Conservation (phyloP, 2,888 invertebrate species). For the Acrocyrtus sp. region DNA sequence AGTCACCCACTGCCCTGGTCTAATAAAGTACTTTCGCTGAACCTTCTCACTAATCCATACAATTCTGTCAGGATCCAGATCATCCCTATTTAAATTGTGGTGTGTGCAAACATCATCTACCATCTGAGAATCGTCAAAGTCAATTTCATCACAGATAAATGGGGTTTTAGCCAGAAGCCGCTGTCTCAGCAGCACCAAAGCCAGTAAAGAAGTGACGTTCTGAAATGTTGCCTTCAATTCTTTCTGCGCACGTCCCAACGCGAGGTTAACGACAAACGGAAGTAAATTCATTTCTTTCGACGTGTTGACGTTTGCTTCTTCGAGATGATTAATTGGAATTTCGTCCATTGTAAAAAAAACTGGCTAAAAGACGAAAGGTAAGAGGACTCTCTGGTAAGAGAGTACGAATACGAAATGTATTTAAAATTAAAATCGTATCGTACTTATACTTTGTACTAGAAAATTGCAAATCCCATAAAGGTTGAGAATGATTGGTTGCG, state of each 20-base stretch:
- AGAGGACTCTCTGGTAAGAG: no score
- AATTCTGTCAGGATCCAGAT: constrained; percentile 20
- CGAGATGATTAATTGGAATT: no score
- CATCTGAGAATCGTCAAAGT: background rate
- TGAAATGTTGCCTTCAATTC: constrained; percentile 4
- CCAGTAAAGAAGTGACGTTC: background rate
- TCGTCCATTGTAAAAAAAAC: no score
- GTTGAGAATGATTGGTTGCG: no score
- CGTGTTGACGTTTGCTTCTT: no score
- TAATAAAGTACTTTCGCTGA: constrained; percentile 3
- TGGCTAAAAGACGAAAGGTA: no score
- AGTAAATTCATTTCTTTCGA: no score
- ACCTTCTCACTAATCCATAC: constrained; percentile 3
- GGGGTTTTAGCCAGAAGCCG: background rate
- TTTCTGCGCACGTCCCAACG: background rate
- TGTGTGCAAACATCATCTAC: constrained; percentile 4
- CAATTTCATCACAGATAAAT: background rate
- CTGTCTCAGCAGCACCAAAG: constrained; percentile 10
- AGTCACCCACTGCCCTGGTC: constrained; percentile 36
- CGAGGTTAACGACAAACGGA: constrained; percentile 1
- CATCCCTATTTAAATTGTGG: background rate
- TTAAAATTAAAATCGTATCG: no score
- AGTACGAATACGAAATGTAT: no score
- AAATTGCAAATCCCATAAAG: no score
- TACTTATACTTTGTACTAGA: no score